Evolutionary conservation across 2,888 invertebrate genomes (phyloP), one percentile per base, ranked within the genome.

Genomic region (Eumerus sabulonum): DNA sequence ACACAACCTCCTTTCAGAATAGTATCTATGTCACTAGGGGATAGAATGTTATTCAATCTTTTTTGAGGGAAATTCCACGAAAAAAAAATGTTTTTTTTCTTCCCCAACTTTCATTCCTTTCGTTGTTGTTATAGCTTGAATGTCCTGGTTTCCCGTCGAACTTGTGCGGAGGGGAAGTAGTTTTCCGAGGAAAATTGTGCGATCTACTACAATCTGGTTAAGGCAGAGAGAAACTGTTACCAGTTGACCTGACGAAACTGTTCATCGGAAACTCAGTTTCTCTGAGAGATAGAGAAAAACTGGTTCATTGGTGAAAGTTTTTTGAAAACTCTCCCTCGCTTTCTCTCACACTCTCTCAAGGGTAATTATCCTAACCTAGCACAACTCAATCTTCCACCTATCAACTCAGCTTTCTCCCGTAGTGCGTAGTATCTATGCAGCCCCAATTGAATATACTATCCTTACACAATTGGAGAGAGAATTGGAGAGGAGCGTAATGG

Each of bases 151-250:
- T 27, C 27, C 27, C 27, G 3, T 27, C 27, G 27, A 27, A 27
- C 27, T 4, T 27, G 27, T 27, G 7, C 7, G 27, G 27, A 27
- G 27, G 3, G 27, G 27, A 27, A 27, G 7, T 27, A 7, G 27
- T 27, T 27, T 27, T 27, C 27, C 3, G 2, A 9, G 13, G 9
- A 36, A 54, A 54, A 14, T 3, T 57, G 3, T n/a, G 4, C 35
- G 35, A 18, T 71, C 66, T 72, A 67, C 44, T 72, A 76, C 76
- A 72, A 38, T 72, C 16, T 35, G 35, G 11, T 1, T 44, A n/a
- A n/a, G n/a, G n/a, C n/a, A 5, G 35, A 12, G 11, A 14, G 9
- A 59, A 77, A 72, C 66, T 77, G 72, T 77, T 77, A 60, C 53
- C 57, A 72, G 36, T 62, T 18, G 66, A 77, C 60, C 72, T 72